Evolutionary conservation across 2,888 invertebrate species (phyloP).

Genomic region (Piscicola geometra): DNA sequence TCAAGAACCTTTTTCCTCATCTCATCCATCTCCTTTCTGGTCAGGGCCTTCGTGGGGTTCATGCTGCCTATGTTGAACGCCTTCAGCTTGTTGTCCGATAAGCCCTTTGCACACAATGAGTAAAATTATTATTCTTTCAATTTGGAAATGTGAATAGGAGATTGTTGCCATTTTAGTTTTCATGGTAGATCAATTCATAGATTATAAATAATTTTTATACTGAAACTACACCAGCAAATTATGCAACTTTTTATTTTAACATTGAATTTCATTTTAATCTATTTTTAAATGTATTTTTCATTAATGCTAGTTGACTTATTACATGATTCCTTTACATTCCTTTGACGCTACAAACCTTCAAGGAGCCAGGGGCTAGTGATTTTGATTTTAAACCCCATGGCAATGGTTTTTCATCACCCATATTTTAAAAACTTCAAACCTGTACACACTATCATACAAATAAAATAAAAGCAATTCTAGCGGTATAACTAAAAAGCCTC

Average conservation of each 20-base stretch:
- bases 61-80: slow-evolving; percentile 52
- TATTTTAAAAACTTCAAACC: neutral
- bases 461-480: neutral
- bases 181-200: too few species aligned
- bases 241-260: too few species aligned
- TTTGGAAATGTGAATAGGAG: too few species aligned
- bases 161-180: too few species aligned
- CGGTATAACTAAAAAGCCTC: neutral
- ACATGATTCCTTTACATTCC: too few species aligned
- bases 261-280: too few species aligned
- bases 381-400: slow-evolving; percentile 44
- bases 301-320: too few species aligned
- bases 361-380: slow-evolving; percentile 41
- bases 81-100: slow-evolving; percentile 51
- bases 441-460: neutral
- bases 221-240: too few species aligned
- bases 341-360: slow-evolving; percentile 37
- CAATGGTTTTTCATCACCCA: slow-evolving; percentile 34
- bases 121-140: too few species aligned
- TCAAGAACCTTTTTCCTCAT: slow-evolving; percentile 38
- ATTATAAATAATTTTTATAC: too few species aligned
- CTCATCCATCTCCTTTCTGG: slow-evolving; percentile 46
- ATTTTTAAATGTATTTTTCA: too few species aligned
- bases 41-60: slow-evolving; percentile 50
- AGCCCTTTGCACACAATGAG: too few species aligned